Conservation (phyloP, 2,888 invertebrate species). For the Yponomeuta cagnagella region DNA sequence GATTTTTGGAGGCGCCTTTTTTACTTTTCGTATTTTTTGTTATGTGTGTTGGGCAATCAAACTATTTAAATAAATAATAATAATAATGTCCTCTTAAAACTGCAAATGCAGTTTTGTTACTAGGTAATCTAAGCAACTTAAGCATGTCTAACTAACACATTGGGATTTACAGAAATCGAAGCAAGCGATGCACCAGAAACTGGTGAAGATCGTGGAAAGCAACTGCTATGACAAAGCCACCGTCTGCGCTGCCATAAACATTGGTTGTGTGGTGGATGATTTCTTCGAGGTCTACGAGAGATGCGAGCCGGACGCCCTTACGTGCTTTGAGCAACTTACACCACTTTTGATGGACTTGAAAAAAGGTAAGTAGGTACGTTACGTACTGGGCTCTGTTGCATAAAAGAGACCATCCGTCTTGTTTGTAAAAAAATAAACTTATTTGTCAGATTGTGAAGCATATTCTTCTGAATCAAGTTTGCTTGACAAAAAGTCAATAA, state of each 20-base stretch:
- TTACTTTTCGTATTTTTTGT: too few species aligned
- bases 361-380: conserved; percentile 41
- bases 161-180: conserved; percentile 49
- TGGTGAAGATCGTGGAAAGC: conserved; percentile 41
- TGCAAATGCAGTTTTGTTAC: too few species aligned
- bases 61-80: too few species aligned
- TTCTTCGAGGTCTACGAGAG: conserved; percentile 53
- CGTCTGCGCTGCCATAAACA: conserved; percentile 48
- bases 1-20: too few species aligned
- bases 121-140: not conserved
- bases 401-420: too few species aligned
- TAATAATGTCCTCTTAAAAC: too few species aligned
- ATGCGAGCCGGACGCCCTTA: conserved; percentile 54
- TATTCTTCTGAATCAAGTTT: too few species aligned
- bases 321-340: conserved; percentile 37
- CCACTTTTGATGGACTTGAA: conserved; percentile 47
- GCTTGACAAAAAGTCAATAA: too few species aligned
- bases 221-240: conserved; percentile 35
- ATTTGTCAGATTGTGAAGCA: too few species aligned
- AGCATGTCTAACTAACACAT: conserved; percentile 13
- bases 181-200: conserved; percentile 53
- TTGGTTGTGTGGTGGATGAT: conserved; percentile 46
- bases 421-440: too few species aligned
- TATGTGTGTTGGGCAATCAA: too few species aligned
- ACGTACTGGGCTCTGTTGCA: not conserved